Percentiles rank a stretch among this genome's conserved stretches.
phyloP scores from a whole-genome alignment of 2,888 invertebrate genomes.

The Cantharis nigra region DNA sequence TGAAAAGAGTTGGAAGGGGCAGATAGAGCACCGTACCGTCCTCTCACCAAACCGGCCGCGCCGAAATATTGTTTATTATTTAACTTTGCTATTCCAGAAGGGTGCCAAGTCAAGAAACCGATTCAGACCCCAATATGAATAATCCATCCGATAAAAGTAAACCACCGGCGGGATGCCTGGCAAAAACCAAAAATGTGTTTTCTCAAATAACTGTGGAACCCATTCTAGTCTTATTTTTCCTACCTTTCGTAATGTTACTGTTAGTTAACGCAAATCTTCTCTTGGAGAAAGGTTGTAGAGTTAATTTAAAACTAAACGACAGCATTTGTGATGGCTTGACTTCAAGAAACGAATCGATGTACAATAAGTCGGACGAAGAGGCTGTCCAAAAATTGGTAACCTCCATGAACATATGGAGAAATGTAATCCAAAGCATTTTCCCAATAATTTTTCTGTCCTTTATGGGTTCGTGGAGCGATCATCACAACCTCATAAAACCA shows the following conservation, averaged over 20 bases:
- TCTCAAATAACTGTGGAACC: neutral
- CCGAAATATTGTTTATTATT: too few relatives aligned
- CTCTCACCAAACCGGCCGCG: too few relatives aligned
- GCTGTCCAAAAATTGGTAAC: neutral
- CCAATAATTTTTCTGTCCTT: neutral
- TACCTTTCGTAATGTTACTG: neutral
- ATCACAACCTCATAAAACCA: neutral
- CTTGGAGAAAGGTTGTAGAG: neutral
- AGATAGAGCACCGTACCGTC: too few relatives aligned
- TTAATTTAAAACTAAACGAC: neutral
- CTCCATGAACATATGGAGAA: neutral
- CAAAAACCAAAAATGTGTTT: neutral
- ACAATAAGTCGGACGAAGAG: neutral
- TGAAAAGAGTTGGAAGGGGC: too few relatives aligned
- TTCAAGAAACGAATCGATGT: neutral
- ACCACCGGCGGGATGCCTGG: neutral
- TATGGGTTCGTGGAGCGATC: neutral
- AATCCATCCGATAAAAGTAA: neutral
- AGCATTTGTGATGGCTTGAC: neutral
- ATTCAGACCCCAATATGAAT: neutral
- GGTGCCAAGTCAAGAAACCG: neutral
- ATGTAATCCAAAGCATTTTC: neutral
- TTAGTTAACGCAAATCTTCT: neutral
- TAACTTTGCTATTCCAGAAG: neutral
- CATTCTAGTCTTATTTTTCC: neutral